phyloP scores from a whole-genome alignment of 2,797 vertebrate genomes.

The Streptopelia turtur region DNA sequence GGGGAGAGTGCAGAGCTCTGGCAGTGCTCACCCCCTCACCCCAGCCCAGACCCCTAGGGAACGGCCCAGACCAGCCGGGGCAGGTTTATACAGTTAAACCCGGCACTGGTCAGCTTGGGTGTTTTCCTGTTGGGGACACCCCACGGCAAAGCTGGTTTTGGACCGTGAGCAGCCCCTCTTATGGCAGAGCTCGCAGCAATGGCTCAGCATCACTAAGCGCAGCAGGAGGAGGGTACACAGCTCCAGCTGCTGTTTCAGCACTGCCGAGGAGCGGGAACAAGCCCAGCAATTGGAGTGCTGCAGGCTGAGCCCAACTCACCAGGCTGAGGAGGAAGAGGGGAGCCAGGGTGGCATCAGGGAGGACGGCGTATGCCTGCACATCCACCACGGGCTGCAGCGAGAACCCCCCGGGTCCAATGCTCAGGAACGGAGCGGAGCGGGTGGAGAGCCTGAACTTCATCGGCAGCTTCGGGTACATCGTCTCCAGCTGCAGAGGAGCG shows the following conservation, averaged over 20 bases:
- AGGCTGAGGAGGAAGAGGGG: slow-evolving; percentile 71
- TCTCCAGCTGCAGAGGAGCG: slow-evolving; percentile 64
- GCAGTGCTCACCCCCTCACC: background rate
- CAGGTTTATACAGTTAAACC: rapidly evolving
- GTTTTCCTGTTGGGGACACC: background rate
- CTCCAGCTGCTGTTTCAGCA: background rate
- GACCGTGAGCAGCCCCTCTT: rapidly evolving
- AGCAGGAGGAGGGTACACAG: background rate
- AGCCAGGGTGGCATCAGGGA: slow-evolving; percentile 44
- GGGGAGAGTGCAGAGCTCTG: background rate
- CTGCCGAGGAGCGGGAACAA: background rate
- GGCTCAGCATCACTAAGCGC: background rate
- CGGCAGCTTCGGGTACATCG: slow-evolving; percentile 70
- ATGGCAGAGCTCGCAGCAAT: background rate
- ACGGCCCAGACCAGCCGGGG: rapidly evolving
- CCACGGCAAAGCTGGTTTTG: background rate
- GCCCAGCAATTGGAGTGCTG: rapidly evolving
- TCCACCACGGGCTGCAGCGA: slow-evolving; percentile 60
- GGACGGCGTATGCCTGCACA: slow-evolving; percentile 72
- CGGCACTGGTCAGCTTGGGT: background rate
- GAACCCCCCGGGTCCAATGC: slow-evolving; percentile 61
- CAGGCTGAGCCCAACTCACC: slow-evolving; percentile 58
- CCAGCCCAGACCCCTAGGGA: background rate
- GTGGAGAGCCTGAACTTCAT: slow-evolving; percentile 71
- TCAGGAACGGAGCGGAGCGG: slow-evolving; percentile 62